Conservation (phyloP, 2,888 invertebrate species). For the Ashinkailepas kermadecensis region DNA sequence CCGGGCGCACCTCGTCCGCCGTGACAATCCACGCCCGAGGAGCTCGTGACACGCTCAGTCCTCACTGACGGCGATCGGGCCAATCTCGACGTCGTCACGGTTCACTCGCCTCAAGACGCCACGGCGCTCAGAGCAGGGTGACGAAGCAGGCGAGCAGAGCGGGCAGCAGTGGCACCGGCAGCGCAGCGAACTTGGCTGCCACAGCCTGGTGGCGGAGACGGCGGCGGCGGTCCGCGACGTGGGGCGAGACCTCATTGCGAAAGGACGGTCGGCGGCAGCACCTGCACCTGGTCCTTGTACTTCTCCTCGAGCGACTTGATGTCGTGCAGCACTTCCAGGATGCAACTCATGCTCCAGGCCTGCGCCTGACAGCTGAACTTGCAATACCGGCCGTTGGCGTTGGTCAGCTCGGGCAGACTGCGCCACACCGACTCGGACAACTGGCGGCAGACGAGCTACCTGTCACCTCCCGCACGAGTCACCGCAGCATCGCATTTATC, state of each 20-base stretch:
- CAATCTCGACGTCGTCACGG: no score
- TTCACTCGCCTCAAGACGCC: no score
- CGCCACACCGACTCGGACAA: constrained; percentile 55
- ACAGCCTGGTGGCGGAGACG: neutral
- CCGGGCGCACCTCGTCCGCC: no score
- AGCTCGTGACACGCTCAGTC: no score
- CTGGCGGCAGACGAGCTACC: neutral
- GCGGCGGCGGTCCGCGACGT: constrained; percentile 5
- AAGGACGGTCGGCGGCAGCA: constrained; percentile 23
- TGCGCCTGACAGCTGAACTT: constrained; percentile 84
- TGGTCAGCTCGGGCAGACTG: constrained; percentile 92
- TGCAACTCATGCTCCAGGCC: constrained; percentile 88
- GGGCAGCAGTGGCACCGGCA: neutral
- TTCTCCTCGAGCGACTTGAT: constrained; percentile 22
- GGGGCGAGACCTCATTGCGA: constrained; percentile 25
- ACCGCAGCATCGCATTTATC: no score
- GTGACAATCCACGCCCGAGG: no score
- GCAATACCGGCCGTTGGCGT: constrained; percentile 75
- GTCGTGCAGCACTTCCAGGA: constrained; percentile 62
- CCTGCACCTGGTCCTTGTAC: constrained; percentile 26
- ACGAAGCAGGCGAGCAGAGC: constrained; percentile 1
- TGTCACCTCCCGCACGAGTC: no score
- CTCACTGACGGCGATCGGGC: no score
- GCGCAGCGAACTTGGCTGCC: no score
- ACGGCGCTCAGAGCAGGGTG: neutral